These are phyloP conservation scores for Campoletis raptor DNA, from an alignment of 2,888 invertebrate genomes.

Conservation along the genomic window DNA sequence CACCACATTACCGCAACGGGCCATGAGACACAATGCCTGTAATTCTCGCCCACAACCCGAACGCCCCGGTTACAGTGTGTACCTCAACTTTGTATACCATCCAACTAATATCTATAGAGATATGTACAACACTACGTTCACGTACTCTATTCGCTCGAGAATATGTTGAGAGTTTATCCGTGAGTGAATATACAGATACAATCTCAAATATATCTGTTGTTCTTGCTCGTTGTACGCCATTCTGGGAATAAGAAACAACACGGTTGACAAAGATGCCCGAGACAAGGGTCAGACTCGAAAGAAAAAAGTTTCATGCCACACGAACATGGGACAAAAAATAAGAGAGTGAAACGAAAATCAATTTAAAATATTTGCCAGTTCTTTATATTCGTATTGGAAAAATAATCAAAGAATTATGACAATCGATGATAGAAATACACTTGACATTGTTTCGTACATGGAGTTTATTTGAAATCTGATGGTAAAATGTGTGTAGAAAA, in stretches of 20 bases:
- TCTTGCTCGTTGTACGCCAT: constrained; percentile 9
- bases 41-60: constrained; percentile 81
- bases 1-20: constrained; percentile 82
- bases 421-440: constrained; percentile 29
- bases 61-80: constrained; percentile 44
- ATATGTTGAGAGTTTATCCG: constrained; percentile 22
- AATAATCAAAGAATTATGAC: constrained; percentile 41
- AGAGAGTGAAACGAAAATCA: not conserved
- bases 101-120: constrained; percentile 19
- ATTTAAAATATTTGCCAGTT: constrained; percentile 16
- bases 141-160: constrained; percentile 22
- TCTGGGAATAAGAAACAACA: constrained; percentile 36
- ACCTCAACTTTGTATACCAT: constrained; percentile 33
- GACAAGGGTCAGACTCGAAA: not conserved
- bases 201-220: constrained; percentile 28
- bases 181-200: constrained; percentile 32
- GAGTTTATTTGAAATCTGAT: constrained; percentile 50
- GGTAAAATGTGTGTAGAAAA: not conserved
- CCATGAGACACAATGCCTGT: constrained; percentile 80
- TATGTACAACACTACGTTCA: not conserved
- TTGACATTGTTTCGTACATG: constrained; percentile 41
- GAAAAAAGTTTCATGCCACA: not conserved
- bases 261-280: constrained; percentile 45
- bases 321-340: not conserved
- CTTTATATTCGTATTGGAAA: constrained; percentile 32